Conservation (phyloP, 1,140 invertebrate species). For the Pseudomyrmex flavicornis region DNA sequence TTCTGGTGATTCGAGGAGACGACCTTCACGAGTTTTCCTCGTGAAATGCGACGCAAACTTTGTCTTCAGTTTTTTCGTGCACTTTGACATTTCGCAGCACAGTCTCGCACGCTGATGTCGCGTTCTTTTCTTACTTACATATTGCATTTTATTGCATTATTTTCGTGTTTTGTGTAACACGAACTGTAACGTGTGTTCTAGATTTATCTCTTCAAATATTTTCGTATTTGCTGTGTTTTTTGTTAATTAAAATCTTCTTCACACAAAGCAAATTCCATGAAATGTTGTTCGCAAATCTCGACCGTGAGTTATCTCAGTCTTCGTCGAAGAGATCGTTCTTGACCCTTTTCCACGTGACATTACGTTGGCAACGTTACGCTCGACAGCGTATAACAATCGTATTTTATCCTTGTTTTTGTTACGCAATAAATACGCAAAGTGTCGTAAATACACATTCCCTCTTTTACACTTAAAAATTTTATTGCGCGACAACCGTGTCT, state of each 20-base stretch:
- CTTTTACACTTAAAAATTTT: neutral
- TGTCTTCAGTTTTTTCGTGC: too few relatives aligned
- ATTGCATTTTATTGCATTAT: too few relatives aligned
- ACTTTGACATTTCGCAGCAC: too few relatives aligned
- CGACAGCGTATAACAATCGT: slow-evolving; percentile 25
- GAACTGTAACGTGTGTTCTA: too few relatives aligned
- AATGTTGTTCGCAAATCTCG: neutral
- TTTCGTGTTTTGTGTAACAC: too few relatives aligned
- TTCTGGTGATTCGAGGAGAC: too few relatives aligned
- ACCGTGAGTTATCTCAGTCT: neutral
- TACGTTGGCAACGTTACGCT: neutral
- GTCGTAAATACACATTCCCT: slow-evolving; percentile 27
- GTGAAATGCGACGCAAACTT: too few relatives aligned
- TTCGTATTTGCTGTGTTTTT: neutral
- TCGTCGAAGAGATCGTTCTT: slow-evolving; percentile 11
- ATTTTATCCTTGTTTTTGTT: slow-evolving; percentile 9
- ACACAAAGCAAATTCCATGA: too few relatives aligned
- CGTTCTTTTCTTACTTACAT: too few relatives aligned
- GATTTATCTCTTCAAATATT: neutral
- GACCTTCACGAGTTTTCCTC: too few relatives aligned
- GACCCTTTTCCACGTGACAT: slow-evolving; percentile 10
- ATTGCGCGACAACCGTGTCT: neutral
- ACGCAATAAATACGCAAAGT: slow-evolving; percentile 1
- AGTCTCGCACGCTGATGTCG: too few relatives aligned
- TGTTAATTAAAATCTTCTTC: neutral